These are phyloP conservation scores for Tamias sibiricus DNA, from an alignment of 2,113 vertebrate species.

Conservation along the genomic window DNA sequence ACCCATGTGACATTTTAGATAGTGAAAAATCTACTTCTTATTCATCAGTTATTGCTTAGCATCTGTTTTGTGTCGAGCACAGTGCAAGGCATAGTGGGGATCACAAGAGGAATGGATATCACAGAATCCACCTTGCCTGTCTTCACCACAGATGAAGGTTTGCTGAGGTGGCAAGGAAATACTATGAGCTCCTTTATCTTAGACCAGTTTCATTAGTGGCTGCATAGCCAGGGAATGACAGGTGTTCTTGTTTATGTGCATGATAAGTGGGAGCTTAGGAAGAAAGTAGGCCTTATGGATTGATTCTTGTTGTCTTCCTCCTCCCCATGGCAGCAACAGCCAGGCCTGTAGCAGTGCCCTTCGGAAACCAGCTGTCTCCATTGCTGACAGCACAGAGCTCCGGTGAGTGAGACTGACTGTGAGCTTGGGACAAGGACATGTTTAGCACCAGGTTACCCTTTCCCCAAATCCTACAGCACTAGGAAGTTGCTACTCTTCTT, in stretches of 20 bases:
- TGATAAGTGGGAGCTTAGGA: background rate
- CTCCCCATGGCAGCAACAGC: conserved; percentile 90
- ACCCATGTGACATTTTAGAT: background rate
- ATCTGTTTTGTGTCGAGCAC: background rate
- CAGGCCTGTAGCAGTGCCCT: conserved; percentile 96
- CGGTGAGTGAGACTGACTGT: conserved; percentile 86
- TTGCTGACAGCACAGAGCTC: conserved; percentile 98
- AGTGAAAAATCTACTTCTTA: background rate
- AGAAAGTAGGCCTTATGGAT: background rate
- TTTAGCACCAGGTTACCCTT: background rate
- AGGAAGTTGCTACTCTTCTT: background rate
- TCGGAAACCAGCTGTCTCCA: conserved; percentile 96
- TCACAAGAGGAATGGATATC: background rate
- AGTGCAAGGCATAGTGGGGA: background rate
- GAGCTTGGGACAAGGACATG: background rate
- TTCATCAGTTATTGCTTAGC: background rate
- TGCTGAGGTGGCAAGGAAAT: background rate
- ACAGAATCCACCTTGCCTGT: background rate
- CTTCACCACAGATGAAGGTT: background rate
- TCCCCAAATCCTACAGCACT: background rate
- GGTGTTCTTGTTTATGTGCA: background rate
- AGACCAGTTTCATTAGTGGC: background rate
- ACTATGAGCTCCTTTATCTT: background rate
- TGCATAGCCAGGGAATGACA: background rate
- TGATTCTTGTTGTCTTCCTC: background rate